Base-by-base conservation (phyloP, 2,797 vertebrate species). In the Cossypha dichroa region DNA sequence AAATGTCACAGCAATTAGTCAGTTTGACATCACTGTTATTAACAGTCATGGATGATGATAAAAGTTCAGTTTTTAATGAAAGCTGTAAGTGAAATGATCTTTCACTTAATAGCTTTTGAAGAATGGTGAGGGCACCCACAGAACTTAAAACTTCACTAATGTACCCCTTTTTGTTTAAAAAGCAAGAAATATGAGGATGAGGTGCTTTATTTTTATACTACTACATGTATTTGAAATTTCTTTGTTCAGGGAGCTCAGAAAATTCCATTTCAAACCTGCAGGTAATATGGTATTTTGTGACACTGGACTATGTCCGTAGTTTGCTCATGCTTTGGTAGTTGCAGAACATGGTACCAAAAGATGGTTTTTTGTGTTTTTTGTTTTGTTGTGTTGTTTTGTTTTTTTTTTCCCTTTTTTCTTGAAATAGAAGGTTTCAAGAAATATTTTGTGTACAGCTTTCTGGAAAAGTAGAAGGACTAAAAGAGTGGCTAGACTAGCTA, bases 91-190 rank as follows among this genome's bases (percentile, higher is more conserved):
- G 69, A 91, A 88, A 16, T 86, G 48, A 70, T 87, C 28, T 90
- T 59, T 60, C 62, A 79, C 16, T 91, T 55, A 76, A 78, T 33
- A 96, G 72, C 85, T 95, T 94, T 90, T 95, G 78, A 72, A 88
- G 64, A 96, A 89, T 74, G 64, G 58, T 88, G 95, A 97, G 87
- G 63, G 26, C 68, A 76, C 87, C 41, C 67, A 80, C 13, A 36
- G 68, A 94, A 62, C 54, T 85, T 69, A 91, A 88, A 96, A 62
- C 48, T 85, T 94, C 84, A 83, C 15, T 40, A 28, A 73, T 43
- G 62, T 90, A 74, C 34, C 34, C 89, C 80, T 88, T 97, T 68
- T 36, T 87, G 29, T 59, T 92, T 56, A 85, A 94, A 97, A 97
- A 89, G 34, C 58, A 36, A 95, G 74, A 90, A 85, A 26, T 83